Evolutionary conservation across 2,797 vertebrate species (phyloP).

Genomic region (Periparus ater): DNA sequence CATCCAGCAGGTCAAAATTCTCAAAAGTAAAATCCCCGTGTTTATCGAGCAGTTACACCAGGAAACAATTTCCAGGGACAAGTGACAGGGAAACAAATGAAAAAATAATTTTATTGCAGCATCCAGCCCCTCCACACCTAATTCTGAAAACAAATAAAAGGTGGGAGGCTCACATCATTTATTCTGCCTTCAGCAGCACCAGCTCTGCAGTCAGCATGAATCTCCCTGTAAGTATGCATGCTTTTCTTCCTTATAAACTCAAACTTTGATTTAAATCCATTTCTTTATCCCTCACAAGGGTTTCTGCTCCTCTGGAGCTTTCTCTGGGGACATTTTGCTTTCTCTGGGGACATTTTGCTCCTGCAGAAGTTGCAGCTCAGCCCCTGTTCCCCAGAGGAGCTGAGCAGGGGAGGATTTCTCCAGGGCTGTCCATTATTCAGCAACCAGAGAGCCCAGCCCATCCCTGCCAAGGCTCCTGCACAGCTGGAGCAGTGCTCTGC

Average conservation of each 20-base stretch:
- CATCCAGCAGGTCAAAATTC: neutral
- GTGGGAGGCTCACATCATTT: neutral
- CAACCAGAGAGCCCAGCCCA: neutral
- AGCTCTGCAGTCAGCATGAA: constrained; percentile 66
- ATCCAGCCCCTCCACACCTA: constrained; percentile 21
- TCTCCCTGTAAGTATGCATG: constrained; percentile 59
- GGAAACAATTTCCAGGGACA: neutral
- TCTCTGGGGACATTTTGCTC: neutral
- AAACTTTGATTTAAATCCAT: neutral
- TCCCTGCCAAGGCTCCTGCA: neutral
- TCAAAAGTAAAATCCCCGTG: neutral
- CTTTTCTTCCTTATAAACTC: neutral
- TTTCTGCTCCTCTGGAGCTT: neutral
- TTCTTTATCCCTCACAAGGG: neutral
- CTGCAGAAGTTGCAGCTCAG: neutral
- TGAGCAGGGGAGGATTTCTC: neutral
- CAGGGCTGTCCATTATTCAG: neutral
- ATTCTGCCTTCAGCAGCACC: neutral
- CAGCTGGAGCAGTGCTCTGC: neutral
- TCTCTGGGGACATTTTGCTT: neutral
- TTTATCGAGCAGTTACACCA: neutral
- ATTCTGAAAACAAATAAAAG: constrained; percentile 58
- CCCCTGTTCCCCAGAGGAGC: neutral
- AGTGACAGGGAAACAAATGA: neutral
- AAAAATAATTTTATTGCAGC: constrained; percentile 19